These are phyloP conservation scores for Temnothorax ravouxi DNA, from an alignment of 2,888 invertebrate species.

Conservation along the genomic window DNA sequence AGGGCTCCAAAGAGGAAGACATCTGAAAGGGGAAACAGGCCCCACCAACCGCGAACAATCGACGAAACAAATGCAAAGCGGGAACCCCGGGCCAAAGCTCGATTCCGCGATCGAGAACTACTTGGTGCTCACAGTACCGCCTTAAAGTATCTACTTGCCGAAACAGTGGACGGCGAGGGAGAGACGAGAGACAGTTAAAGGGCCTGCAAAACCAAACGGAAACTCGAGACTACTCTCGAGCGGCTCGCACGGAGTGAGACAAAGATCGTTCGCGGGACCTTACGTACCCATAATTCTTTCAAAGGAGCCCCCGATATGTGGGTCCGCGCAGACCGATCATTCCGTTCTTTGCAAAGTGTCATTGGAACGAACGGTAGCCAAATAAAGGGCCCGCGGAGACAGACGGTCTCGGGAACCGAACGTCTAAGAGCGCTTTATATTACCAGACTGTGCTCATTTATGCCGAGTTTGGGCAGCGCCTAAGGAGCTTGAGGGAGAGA, in stretches of 20 bases:
- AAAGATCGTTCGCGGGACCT: conserved; percentile 68
- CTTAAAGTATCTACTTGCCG: conserved; percentile 82
- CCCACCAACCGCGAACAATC: conserved; percentile 70
- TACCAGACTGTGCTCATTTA: conserved; percentile 56
- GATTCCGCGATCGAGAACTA: conserved; percentile 73
- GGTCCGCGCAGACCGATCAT: conserved; percentile 68
- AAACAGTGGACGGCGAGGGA: conserved; percentile 30
- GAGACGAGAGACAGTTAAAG: conserved; percentile 33
- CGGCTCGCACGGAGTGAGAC: conserved; percentile 68
- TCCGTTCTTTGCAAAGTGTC: conserved; percentile 73
- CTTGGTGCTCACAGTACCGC: conserved; percentile 77
- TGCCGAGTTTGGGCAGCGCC: conserved; percentile 16
- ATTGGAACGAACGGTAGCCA: conserved; percentile 61
- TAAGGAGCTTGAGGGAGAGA: neutral
- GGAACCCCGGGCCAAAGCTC: conserved; percentile 60
- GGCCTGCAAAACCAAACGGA: conserved; percentile 64
- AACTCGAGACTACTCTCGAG: conserved; percentile 48
- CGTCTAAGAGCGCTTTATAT: conserved; percentile 55
- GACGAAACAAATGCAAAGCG: conserved; percentile 85
- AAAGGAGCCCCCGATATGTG: conserved; percentile 53
- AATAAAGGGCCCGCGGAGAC: conserved; percentile 56
- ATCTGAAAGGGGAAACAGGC: conserved; percentile 81
- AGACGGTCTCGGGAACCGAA: neutral
- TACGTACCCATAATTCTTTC: conserved; percentile 75
- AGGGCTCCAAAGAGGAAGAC: conserved; percentile 73